phyloP scores from a whole-genome alignment of 2,113 vertebrate genomes.

The Hylia prasina region DNA sequence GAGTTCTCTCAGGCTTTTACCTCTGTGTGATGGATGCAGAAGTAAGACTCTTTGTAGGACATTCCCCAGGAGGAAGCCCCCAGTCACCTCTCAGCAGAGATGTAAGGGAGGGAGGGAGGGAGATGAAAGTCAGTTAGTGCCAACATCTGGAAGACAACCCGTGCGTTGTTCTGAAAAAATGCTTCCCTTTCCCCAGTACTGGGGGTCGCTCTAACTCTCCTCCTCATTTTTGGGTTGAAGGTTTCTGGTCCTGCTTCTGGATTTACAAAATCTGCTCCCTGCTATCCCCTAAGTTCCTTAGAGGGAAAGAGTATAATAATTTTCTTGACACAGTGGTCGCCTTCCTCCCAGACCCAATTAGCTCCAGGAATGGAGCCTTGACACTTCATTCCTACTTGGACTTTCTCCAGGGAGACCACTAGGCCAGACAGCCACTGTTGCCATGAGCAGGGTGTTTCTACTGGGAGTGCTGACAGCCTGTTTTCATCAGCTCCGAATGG shows the following conservation, averaged over 20 bases:
- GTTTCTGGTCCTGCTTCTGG: neutral
- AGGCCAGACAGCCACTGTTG: conserved; percentile 24
- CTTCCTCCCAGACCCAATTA: neutral
- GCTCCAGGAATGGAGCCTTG: neutral
- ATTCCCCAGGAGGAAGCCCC: neutral
- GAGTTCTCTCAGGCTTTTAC: neutral
- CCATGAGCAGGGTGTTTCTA: conserved; percentile 32
- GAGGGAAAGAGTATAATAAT: neutral
- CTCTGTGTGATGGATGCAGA: neutral
- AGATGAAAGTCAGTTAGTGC: neutral
- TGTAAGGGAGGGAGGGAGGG: neutral
- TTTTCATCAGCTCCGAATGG: conserved; percentile 44
- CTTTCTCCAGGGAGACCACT: conserved; percentile 45
- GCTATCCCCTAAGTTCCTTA: neutral
- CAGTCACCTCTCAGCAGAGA: neutral
- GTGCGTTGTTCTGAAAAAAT: neutral
- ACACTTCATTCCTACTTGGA: conserved; percentile 9
- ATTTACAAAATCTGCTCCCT: neutral
- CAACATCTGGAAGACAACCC: neutral
- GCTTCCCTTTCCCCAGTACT: neutral
- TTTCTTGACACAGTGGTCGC: neutral
- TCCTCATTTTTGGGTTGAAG: neutral
- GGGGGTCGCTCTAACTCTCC: neutral
- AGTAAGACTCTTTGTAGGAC: neutral
- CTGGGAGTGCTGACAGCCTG: conserved; percentile 29